Base-by-base conservation (phyloP, 1,140 invertebrate genomes). In the Drosophila sulfurigaster region DNA sequence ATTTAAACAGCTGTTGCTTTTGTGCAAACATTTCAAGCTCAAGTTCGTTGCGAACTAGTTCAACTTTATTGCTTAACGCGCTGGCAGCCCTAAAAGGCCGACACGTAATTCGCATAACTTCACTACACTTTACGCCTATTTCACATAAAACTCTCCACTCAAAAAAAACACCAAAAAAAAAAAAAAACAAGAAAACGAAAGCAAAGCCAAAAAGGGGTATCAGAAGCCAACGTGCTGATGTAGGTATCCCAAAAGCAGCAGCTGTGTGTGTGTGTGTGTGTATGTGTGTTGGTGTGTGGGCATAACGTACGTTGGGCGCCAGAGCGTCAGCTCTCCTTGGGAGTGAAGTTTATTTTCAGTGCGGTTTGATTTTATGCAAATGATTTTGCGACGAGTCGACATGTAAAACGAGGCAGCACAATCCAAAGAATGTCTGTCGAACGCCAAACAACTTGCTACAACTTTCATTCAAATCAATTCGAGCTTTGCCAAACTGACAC, bases 331-430 rank as follows among this genome's bases (percentile, higher is more conserved):
- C 28, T 52, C 28, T 52, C 65, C 82, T 54, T 45, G 54, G 20
- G 20, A 71, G 51, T 68, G 51, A 64, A 88, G 83, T 87, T 87
- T 82, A 88, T 87, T 87, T 87, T 82, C 73, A 81, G 72, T 88
- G 73, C 73, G 83, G 81, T 88, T 88, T 88, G 83, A 83, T 83
- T 88, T 87, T 88, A 87, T 87, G 83, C 83, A 87, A 87, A 87
- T 88, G 79, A 86, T 81, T 82, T 68, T 57, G 59, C 52, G 43
- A 65, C 73, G 68, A 76, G 64, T 72, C 57, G 38, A 49, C 16
- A 20, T 51, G 60, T 45, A 20, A 60, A 60, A 45, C 2, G 15
- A 35, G 20, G 20, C 20, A 20, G 54, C 35, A 16, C 15, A 7
- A 11, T 3, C 32, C 28, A 4, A n/a, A 11, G 25, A 48, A 8